Conservation (phyloP, 2,113 vertebrate genomes). For the Capra hircus region DNA sequence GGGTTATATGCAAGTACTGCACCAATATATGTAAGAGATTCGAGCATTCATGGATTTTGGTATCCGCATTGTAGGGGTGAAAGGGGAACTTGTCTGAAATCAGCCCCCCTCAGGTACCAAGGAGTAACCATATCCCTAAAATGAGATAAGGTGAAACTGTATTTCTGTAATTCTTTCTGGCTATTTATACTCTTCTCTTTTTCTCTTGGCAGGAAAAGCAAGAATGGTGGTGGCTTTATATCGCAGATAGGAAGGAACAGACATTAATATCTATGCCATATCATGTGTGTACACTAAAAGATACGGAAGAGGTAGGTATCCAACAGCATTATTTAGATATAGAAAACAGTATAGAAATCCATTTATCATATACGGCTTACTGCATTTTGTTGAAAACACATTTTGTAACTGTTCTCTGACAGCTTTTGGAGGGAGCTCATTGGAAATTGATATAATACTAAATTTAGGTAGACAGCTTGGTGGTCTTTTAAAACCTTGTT, state of each 20-base stretch:
- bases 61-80: neutral
- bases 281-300: conserved; percentile 96
- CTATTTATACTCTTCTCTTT: neutral
- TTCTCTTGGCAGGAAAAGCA: conserved; percentile 89
- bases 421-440: neutral
- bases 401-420: neutral
- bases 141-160: neutral
- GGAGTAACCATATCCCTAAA: neutral
- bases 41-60: neutral
- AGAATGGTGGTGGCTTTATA: conserved; percentile 99
- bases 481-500: conserved; percentile 34
- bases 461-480: neutral
- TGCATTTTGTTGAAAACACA: neutral
- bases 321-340: neutral
- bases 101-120: neutral
- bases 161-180: neutral
- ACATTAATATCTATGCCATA: conserved; percentile 97
- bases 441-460: conserved; percentile 1
- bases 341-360: neutral
- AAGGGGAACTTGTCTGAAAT: neutral
- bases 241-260: conserved; percentile 95
- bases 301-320: conserved; percentile 92
- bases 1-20: neutral
- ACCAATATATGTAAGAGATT: neutral
- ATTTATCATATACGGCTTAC: neutral